Evolutionary conservation across 2,113 vertebrate genomes (phyloP), one percentile per base, ranked within the genome.

Genomic region (Podocnemis expansa): DNA sequence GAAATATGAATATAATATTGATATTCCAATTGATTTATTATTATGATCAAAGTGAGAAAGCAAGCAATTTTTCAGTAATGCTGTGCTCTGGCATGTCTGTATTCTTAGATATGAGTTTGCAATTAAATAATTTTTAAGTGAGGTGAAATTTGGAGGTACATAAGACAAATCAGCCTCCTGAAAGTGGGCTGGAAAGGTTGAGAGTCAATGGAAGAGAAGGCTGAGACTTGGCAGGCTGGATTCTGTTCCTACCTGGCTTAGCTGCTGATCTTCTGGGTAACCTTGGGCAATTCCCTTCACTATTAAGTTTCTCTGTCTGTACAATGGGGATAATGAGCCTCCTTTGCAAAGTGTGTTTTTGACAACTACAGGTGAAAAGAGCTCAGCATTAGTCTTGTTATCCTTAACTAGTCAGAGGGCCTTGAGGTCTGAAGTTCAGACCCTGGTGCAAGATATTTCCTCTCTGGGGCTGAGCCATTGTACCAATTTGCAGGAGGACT

Each of bases 401-500:
- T 24, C 63, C 63, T 70, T 60, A 85, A 67, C 56, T 90, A 63
- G 1, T 76, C 90, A 0, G 12, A 41, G 49, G 34, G 43, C 12
- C 82, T 84, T 2, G 43, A 82, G 60, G 81, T 41, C 70, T 92
- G 79, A 22, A 43, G 29, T 2, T 25, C 84, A 70, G 87, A 49
- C 85, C 85, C 79, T 86, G 60, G 3, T 70, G 75, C 55, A 19
- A 91, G 83, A 38, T 73, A 49, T 27, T 45, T 52, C 19, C 17
- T 67, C 58, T 4, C 6, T 60, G 10, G 90, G 12, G 11, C 89
- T 81, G 75, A 93, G 80, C 67, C 73, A n/a, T 70, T 70, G 17
- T 38, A 1, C 27, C 34, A 2, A 1, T 0, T 0, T 0, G 2
- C 56, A n/a, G 21, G 34, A 24, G 67, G 47, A 5, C 2, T 17